Evolutionary conservation across 2,797 vertebrate genomes (phyloP).

Genomic region (Leptoclinus maculatus): DNA sequence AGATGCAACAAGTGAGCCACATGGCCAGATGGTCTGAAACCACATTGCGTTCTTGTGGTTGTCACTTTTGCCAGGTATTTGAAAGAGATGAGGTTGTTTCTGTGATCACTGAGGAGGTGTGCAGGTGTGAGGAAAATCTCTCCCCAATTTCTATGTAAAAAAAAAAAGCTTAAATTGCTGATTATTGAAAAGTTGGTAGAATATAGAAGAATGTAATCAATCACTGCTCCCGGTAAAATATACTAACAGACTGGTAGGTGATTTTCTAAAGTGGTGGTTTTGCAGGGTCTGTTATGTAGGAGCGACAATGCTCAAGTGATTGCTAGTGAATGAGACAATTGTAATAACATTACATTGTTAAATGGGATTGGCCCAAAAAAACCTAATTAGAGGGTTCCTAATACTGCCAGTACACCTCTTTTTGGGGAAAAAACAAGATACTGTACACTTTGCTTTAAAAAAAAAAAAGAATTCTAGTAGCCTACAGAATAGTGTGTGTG

Average conservation of each 20-base stretch:
- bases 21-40: conserved; percentile 11
- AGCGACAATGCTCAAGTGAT: not conserved
- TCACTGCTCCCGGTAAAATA: conserved; percentile 1
- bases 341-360: not conserved
- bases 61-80: not conserved
- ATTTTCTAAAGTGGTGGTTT: not conserved
- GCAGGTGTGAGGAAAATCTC: not conserved
- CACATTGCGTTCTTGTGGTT: not conserved
- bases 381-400: not conserved
- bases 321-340: not conserved
- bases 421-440: not conserved
- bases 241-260: not conserved
- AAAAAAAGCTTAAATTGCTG: not conserved
- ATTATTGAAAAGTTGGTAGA: not conserved
- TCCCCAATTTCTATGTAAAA: not conserved
- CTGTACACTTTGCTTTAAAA: too few relatives aligned
- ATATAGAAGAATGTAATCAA: not conserved
- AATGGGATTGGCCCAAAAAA: not conserved
- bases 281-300: not conserved
- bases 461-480: not conserved
- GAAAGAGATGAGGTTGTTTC: conserved; percentile 8
- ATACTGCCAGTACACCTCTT: not conserved
- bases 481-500: not conserved
- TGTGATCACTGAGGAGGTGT: not conserved
- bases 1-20: conserved; percentile 30